phyloP scores from a whole-genome alignment of 2,888 invertebrate species.

The Dione juno region DNA sequence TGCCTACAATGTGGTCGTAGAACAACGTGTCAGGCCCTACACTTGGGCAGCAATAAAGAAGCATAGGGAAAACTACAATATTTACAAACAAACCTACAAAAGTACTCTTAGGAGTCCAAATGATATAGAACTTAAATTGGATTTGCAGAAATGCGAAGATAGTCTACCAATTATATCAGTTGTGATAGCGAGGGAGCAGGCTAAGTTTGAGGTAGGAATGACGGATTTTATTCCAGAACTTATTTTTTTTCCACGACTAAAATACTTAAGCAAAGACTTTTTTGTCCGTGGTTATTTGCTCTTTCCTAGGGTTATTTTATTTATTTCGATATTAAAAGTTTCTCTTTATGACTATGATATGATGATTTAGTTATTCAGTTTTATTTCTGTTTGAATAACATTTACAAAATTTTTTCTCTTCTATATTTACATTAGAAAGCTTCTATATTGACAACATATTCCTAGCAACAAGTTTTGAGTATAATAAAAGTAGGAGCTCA shows the following conservation, averaged over 20 bases:
- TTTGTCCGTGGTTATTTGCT: too few relatives aligned
- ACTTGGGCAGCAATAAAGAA: conserved; percentile 88
- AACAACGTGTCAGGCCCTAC: conserved; percentile 88
- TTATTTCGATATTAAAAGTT: too few relatives aligned
- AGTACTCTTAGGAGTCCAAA: conserved; percentile 87
- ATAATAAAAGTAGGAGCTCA: too few relatives aligned
- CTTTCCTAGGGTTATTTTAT: too few relatives aligned
- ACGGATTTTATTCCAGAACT: background rate
- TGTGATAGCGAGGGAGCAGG: conserved; percentile 90
- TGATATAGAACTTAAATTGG: conserved; percentile 88
- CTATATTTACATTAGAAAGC: too few relatives aligned
- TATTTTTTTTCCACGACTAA: background rate
- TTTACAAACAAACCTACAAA: conserved; percentile 88
- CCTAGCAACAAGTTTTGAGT: too few relatives aligned
- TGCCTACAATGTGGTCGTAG: conserved; percentile 87
- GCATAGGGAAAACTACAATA: conserved; percentile 87
- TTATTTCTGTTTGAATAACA: too few relatives aligned
- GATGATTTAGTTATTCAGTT: too few relatives aligned
- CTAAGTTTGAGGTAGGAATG: conserved; percentile 87
- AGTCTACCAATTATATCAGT: conserved; percentile 88
- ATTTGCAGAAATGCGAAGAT: conserved; percentile 90
- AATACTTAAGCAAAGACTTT: too few relatives aligned
- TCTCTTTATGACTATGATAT: too few relatives aligned
- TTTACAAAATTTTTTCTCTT: too few relatives aligned
- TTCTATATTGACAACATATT: too few relatives aligned